phyloP scores from a whole-genome alignment of 2,888 invertebrate genomes.

The Cryptocheilus praepositus region DNA sequence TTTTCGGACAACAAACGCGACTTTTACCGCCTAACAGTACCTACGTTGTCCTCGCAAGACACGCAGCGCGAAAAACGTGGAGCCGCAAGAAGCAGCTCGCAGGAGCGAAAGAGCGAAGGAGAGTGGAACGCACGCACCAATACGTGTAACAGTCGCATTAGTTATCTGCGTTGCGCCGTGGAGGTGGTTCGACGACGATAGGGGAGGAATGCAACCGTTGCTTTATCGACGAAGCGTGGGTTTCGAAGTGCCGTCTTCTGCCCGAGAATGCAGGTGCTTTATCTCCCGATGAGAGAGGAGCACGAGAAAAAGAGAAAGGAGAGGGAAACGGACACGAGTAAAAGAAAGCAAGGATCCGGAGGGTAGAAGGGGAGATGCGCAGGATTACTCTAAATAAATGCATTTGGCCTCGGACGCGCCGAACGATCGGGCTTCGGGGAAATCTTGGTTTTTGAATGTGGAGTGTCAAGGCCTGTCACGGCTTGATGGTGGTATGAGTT shows the following conservation, averaged over 20 bases:
- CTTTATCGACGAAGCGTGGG: conserved; percentile 68
- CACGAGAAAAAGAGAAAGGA: background rate
- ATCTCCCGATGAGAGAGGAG: conserved; percentile 35
- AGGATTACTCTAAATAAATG: conserved; percentile 13
- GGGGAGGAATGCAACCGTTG: conserved; percentile 66
- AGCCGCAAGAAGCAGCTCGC: too few species aligned
- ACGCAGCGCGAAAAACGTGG: too few species aligned
- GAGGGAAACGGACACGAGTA: background rate
- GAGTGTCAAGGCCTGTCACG: too few species aligned
- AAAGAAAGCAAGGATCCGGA: conserved; percentile 13
- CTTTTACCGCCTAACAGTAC: too few species aligned
- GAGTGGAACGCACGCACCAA: conserved; percentile 16
- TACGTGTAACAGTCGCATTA: conserved; percentile 58
- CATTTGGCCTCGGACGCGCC: too few species aligned
- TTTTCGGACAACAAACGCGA: too few species aligned
- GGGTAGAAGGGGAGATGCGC: conserved; percentile 38
- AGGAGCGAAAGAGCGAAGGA: too few species aligned
- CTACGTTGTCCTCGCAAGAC: too few species aligned
- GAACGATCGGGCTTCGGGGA: too few species aligned
- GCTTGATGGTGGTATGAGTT: too few species aligned
- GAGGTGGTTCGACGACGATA: conserved; percentile 61
- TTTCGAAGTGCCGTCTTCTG: conserved; percentile 58
- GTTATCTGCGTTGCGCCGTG: conserved; percentile 57
- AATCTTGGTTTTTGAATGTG: too few species aligned
- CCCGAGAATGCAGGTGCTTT: conserved; percentile 58